Base-by-base conservation (phyloP, 2,113 vertebrate genomes). In the Microtus richardsoni region DNA sequence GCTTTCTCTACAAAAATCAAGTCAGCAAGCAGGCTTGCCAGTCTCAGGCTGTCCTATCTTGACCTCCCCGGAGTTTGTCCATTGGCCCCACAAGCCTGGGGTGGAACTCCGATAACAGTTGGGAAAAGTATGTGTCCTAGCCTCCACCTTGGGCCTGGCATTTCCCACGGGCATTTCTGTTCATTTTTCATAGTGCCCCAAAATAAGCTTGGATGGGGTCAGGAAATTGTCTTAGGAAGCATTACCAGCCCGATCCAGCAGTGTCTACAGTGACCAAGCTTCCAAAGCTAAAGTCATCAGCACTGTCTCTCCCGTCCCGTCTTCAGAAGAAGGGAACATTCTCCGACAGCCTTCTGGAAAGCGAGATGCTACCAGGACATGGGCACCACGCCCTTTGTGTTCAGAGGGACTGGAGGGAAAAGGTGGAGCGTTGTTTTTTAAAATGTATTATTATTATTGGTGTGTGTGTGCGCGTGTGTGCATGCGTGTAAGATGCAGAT, bases 181-280 rank as follows among this genome's bases (percentile, higher is more conserved):
- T 16, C 41, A 62, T 5, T 86, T 62, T 60, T 88, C 39, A 14
- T 1, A n/a, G 28, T 4, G 7, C 14, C 49, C n/a, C 64, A 36
- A 16, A 39, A n/a, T 2, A 28, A 41, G n/a, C 7, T 8, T 5
- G 6, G 6, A 44, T 66, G n/a, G 77, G 62, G 11, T 1, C 8
- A 39, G 94, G 84, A 97, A 95, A 91, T 88, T 44, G 82, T 47
- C 88, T 75, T 28, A 7, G 41, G 30, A 93, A n/a, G 26, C 44
- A 33, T 30, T 21, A 85, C 82, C 41, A 22, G 83, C 80, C 82
- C 73, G 14, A 79, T 41, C 12, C 88, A 71, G 83, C 33, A n/a
- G 70, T 77, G 58, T 74, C 33, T 0, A 11, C 70, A 41, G 62
- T 2, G 44, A 49, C 92, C 77, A 41, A 24, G 54, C 36, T 86